A percentile compares a stretch with the other conserved stretches of the same genome.
These are phyloP conservation scores for Hirudinaria manillensis DNA, from an alignment of 2,888 invertebrate genomes.

Conservation along the genomic window DNA sequence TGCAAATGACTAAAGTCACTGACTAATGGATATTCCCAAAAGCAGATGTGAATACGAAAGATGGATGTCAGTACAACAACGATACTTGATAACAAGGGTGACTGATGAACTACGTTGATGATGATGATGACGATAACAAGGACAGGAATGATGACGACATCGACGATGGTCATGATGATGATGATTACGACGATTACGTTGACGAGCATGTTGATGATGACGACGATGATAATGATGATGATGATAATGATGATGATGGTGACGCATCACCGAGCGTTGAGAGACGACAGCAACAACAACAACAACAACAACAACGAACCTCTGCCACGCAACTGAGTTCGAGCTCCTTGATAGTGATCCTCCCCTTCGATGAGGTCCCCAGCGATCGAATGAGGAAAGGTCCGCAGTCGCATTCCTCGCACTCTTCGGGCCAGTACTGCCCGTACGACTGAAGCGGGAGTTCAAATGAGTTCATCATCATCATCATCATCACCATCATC, in stretches of 20 bases:
- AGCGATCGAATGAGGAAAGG: conserved; percentile 38
- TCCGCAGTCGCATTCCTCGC: conserved; percentile 40
- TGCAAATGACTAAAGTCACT: too few relatives aligned
- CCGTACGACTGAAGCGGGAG: conserved; percentile 37
- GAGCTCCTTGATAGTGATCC: not conserved
- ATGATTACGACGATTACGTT: not conserved
- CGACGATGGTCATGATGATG: conserved; percentile 3
- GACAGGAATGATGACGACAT: too few relatives aligned
- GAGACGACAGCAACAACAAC: not conserved
- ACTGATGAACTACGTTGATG: too few relatives aligned
- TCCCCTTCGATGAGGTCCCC: not conserved
- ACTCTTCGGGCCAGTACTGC: conserved; percentile 41
- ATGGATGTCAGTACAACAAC: too few relatives aligned
- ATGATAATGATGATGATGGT: conserved; percentile 17
- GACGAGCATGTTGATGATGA: too few relatives aligned
- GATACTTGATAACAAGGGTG: too few relatives aligned
- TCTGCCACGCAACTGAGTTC: conserved; percentile 21
- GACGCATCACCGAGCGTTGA: too few relatives aligned
- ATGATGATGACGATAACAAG: too few relatives aligned
- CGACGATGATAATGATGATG: not conserved
- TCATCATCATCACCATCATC: not conserved
- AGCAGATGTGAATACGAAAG: too few relatives aligned
- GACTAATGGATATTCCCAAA: too few relatives aligned
- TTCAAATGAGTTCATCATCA: not conserved
- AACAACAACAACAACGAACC: not conserved